Evolutionary conservation across 2,888 invertebrate species (phyloP).

Genomic region (Tipula vernalis): DNA sequence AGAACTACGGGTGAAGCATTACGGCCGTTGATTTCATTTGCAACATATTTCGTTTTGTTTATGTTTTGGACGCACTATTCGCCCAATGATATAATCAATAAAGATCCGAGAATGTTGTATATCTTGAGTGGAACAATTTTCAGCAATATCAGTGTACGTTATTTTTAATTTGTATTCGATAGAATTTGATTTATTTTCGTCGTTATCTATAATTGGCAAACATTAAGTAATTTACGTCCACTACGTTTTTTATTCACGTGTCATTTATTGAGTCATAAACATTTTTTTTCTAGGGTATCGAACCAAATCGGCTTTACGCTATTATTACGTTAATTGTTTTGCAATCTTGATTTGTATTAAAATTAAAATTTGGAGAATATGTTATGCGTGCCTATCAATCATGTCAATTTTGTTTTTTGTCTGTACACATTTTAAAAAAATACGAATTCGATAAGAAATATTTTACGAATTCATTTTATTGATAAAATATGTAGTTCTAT

Average conservation of each 20-base stretch:
- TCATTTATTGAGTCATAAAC: neutral
- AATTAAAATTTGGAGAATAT: neutral
- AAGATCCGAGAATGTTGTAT: constrained; percentile 76
- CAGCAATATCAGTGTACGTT: constrained; percentile 92
- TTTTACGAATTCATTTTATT: neutral
- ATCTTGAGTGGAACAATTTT: constrained; percentile 89
- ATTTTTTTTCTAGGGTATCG: neutral
- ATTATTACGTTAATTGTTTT: neutral
- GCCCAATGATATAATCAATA: constrained; percentile 65
- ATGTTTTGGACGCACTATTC: constrained; percentile 73
- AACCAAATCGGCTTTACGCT: neutral
- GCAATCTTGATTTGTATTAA: neutral
- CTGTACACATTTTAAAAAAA: neutral
- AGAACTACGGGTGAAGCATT: constrained; percentile 65
- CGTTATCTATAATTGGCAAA: neutral
- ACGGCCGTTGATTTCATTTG: constrained; percentile 72
- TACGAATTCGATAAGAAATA: neutral
- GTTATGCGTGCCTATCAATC: neutral
- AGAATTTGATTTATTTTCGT: constrained; percentile 11
- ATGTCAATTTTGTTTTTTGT: neutral
- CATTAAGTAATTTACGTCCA: neutral
- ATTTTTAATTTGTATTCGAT: constrained; percentile 11
- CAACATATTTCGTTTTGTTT: constrained; percentile 60
- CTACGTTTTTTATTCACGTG: neutral
- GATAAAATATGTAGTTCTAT: neutral